A percentile compares a stretch with the other conserved stretches of the same genome.
These are phyloP conservation scores for Acanthaster planci DNA, from an alignment of 35 echinoderm and acorn worm genomes.

Conservation along the genomic window DNA sequence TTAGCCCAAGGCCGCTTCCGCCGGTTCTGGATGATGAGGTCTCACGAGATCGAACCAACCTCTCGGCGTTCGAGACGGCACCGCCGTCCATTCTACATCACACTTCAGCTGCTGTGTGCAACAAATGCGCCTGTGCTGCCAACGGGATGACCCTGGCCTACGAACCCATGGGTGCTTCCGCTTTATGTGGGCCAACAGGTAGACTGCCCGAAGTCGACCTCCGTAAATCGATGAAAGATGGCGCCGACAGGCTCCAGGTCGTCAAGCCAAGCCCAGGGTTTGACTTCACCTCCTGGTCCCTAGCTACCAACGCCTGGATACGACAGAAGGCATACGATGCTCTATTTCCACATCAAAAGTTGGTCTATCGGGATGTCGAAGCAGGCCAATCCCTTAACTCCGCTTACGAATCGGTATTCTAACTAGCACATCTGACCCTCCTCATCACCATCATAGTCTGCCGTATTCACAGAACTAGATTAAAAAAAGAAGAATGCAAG, in stretches of 20 bases:
- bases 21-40: too few relatives aligned
- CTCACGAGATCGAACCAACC: too few relatives aligned
- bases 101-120: not conserved
- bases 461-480: too few relatives aligned
- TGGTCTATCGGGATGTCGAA: not conserved
- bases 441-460: too few relatives aligned
- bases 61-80: too few relatives aligned
- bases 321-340: not conserved
- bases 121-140: not conserved
- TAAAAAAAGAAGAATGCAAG: too few relatives aligned
- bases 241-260: not conserved
- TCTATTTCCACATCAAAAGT: not conserved
- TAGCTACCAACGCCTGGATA: conserved; percentile 3
- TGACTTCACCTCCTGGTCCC: not conserved
- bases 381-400: not conserved
- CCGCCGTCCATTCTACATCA: not conserved
- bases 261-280: not conserved
- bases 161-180: not conserved
- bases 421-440: too few relatives aligned
- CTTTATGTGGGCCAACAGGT: not conserved
- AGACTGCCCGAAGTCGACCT: conserved; percentile 7
- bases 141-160: not conserved
- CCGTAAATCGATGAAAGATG: not conserved
- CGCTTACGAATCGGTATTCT: not conserved
- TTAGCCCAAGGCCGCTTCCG: too few relatives aligned